These are phyloP conservation scores for Drosophila neocordata DNA, from an alignment of 1,140 invertebrate species.

Conservation along the genomic window DNA sequence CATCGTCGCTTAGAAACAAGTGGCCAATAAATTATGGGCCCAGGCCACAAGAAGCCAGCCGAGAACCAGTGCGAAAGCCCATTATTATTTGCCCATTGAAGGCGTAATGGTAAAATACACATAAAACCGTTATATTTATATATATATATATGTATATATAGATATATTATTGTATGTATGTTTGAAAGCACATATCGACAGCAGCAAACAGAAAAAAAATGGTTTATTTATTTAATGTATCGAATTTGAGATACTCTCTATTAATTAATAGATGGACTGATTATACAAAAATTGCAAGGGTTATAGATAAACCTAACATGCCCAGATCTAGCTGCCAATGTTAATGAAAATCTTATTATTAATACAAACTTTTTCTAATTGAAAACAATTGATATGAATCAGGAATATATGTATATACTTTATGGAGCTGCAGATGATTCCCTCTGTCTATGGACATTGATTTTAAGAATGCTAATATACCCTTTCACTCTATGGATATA, in stretches of 20 bases:
- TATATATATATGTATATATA: conserved; percentile 10
- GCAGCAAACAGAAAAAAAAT: not conserved
- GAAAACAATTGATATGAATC: too few relatives aligned
- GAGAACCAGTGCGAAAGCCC: conserved; percentile 29
- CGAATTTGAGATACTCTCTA: not conserved
- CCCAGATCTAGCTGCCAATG: too few relatives aligned
- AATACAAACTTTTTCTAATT: too few relatives aligned
- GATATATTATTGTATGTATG: not conserved
- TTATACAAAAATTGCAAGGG: too few relatives aligned
- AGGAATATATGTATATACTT: too few relatives aligned
- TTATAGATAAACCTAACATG: too few relatives aligned
- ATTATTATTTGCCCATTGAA: conserved; percentile 75
- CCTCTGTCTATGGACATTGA: too few relatives aligned
- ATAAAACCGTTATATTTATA: conserved; percentile 69
- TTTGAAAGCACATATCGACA: not conserved
- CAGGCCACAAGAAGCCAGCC: conserved; percentile 43
- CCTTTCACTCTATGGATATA: not conserved
- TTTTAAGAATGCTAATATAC: not conserved
- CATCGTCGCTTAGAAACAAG: conserved; percentile 72
- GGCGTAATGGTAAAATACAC: conserved; percentile 73
- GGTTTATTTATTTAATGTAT: not conserved
- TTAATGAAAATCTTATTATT: too few relatives aligned
- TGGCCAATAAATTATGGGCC: conserved; percentile 76
- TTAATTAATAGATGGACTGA: too few relatives aligned
- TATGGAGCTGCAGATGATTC: too few relatives aligned